Evolutionary conservation across 2,797 vertebrate species (phyloP).

Genomic region (Urophycis tenuis): DNA sequence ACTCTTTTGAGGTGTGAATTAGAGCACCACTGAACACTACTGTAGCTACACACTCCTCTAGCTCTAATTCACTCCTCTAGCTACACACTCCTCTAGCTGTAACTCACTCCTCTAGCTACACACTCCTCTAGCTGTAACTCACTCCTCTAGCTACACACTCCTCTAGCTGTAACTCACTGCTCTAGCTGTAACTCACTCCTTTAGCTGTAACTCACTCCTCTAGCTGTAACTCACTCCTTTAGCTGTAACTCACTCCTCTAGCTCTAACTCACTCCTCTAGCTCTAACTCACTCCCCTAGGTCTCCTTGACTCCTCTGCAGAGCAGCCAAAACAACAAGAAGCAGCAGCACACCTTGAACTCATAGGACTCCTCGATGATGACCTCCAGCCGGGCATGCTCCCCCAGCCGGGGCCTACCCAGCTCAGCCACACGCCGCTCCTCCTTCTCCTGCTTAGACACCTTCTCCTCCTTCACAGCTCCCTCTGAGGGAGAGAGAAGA

Average conservation of each 20-base stretch:
- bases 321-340: not conserved
- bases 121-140: not conserved
- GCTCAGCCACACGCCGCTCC: slow-evolving; percentile 82
- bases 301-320: not conserved
- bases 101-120: not conserved
- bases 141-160: not conserved
- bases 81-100: not conserved
- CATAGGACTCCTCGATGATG: slow-evolving; percentile 92
- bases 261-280: too few relatives aligned
- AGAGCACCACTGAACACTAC: too few relatives aligned
- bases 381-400: slow-evolving; percentile 84
- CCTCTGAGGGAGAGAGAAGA: slow-evolving; percentile 62
- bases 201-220: too few relatives aligned
- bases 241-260: too few relatives aligned
- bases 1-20: too few relatives aligned
- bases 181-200: not conserved
- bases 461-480: slow-evolving; percentile 62
- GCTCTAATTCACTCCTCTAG: not conserved
- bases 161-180: not conserved
- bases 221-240: too few relatives aligned
- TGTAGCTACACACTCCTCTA: not conserved
- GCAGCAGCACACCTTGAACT: slow-evolving; percentile 83
- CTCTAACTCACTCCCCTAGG: not conserved
- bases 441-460: slow-evolving; percentile 84
- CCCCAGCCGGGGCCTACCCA: slow-evolving; percentile 86